Evolutionary conservation across 2,888 invertebrate species (phyloP).

Genomic region (Drosophila planitibia): DNA sequence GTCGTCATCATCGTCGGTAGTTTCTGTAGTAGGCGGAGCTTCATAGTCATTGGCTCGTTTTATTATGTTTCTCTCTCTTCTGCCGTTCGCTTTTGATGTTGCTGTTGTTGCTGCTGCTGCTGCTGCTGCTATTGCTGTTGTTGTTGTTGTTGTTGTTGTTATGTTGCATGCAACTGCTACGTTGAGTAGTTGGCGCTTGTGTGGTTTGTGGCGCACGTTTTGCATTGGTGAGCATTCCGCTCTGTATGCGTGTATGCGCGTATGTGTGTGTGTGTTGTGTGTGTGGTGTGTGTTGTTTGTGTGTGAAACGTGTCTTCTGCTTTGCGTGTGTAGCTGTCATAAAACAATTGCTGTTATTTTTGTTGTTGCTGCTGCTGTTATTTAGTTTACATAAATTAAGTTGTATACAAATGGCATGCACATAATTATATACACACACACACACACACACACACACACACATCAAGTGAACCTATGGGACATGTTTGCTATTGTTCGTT

Average conservation of each 20-base stretch:
- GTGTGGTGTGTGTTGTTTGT: slow-evolving; percentile 5
- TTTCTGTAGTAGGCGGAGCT: slow-evolving; percentile 84
- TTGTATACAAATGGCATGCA: slow-evolving; percentile 24
- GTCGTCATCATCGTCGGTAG: slow-evolving; percentile 65
- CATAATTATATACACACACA: neutral
- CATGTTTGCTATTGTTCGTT: slow-evolving; percentile 2
- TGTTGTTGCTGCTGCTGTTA: slow-evolving; percentile 32
- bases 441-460: neutral
- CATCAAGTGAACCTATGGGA: slow-evolving; percentile 19
- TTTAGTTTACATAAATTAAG: slow-evolving; percentile 46
- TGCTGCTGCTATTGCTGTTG: slow-evolving; percentile 65
- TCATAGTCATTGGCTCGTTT: slow-evolving; percentile 83
- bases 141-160: slow-evolving; percentile 26
- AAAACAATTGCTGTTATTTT: slow-evolving; percentile 26
- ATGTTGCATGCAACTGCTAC: slow-evolving; percentile 64
- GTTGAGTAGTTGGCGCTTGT: slow-evolving; percentile 51
- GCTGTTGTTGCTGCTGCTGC: slow-evolving; percentile 34
- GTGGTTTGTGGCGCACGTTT: slow-evolving; percentile 62
- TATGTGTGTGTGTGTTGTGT: neutral
- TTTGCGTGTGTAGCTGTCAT: slow-evolving; percentile 54
- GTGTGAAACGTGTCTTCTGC: slow-evolving; percentile 66
- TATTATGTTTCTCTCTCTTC: slow-evolving; percentile 78
- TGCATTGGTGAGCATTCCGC: slow-evolving; percentile 66
- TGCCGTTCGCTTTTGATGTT: slow-evolving; percentile 67
- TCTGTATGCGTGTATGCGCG: neutral